Base-by-base conservation (phyloP, 2,797 vertebrate genomes). In the Cyprinella venusta region DNA sequence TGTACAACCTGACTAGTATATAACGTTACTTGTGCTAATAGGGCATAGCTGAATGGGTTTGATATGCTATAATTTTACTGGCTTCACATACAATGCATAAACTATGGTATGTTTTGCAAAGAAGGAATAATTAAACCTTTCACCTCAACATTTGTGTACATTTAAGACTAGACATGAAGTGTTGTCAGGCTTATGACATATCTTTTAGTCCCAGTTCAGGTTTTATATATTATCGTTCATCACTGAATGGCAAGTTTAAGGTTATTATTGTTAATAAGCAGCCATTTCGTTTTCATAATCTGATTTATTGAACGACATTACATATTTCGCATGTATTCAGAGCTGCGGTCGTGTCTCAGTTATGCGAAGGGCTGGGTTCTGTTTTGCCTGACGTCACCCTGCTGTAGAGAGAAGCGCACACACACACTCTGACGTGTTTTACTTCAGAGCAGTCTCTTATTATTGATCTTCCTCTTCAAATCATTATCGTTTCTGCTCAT, bases 331-430 rank as follows among this genome's bases (percentile, higher is more conserved):
- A 52, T 38, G 24, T 78, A 79, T 42, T 38, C 6, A 48, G n/a
- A 79, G 26, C 88, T 48, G 15, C 5, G 89, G 85, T 63, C 72
- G n/a, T 48, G 72, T 45, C 77, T 88, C 74, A 2, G 76, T 72
- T 69, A 77, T 52, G 30, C 21, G 70, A 82, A 86, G 82, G 82
- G 79, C 82, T 82, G 64, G 69, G 81, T 72, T 15, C 74, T 81
- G 84, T 69, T 84, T 63, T 79, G 81, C 75, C 83, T 88, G 79
- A 88, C 88, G 88, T 88, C 88, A 88, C 86, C 82, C 82, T 81
- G 84, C 75, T 82, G 75, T 77, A 69, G 42, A 33, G 26, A 33
- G 42, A 65, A 1, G 33, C 36, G 42, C 38, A 13, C 59, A 6
- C 36, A 15, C 48, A 38, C 48, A 4, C 26, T 3, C 26, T 65